Base-by-base conservation (phyloP, 2,888 invertebrate genomes). In the Drosophila antonietae region DNA sequence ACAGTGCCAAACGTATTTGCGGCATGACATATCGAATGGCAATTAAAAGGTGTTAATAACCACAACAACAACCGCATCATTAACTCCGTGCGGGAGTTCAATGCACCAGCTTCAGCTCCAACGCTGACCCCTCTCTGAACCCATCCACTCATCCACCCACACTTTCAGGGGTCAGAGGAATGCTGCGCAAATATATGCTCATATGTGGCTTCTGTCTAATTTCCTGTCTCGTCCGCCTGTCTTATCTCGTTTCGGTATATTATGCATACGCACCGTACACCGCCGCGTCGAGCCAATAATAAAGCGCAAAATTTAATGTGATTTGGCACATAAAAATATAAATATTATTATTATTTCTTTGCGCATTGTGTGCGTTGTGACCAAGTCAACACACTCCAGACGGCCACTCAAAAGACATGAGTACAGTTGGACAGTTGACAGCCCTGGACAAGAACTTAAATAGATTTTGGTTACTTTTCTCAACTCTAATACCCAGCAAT, bases 301-400 rank as follows among this genome's bases (percentile, higher is more conserved):
- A 85, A 85, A 80, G 68, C 73, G 75, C 43, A 75, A 82, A 82
- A 77, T 84, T 87, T 87, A 82, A 85, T 85, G 70, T 79, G 82
- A 87, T 78, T 82, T 82, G 75, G 63, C 87, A 84, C 68, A 87
- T 83, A 87, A 84, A 87, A 83, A 84, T 83, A 83, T 73, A 80
- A 83, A 87, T 80, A 82, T 87, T 84, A 84, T 84, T 83, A 83
- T 86, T 83, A 83, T 84, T 85, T 76, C 60, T 56, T 63, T 75
- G 80, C 74, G 83, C 75, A 68, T 70, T 70, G 68, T 55, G 43
- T 39, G 39, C 43, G 39, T 10, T 44, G 12, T 59, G 59, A 31
- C 59, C 59, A 59, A 47, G 44, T 62, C 64, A 70, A 66, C 63
- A 73, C 31, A 63, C 73, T 58, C 61, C 51, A 51, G 33, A 31